Base-by-base conservation (phyloP, 2,113 vertebrate genomes). In the Ageneiosus marmoratus region DNA sequence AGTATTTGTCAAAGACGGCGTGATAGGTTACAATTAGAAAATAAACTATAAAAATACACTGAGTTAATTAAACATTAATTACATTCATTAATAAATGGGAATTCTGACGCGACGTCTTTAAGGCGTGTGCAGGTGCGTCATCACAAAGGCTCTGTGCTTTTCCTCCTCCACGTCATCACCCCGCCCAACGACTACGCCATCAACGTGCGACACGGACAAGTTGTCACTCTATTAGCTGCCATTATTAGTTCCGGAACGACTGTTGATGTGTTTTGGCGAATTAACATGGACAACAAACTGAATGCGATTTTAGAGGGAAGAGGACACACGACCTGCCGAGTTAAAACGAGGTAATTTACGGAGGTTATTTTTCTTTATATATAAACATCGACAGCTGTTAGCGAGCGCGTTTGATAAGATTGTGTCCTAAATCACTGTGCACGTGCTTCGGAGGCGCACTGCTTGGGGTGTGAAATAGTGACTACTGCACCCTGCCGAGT, bases 171-270 rank as follows among this genome's bases (percentile, higher is more conserved):
- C 90, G 89, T 91, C 62, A 86, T 76, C 79, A 12, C 2, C 37
- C 72, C n/a, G 32, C 56, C 27, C 27, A n/a, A 1, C 67, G 0
- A 0, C 0, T 87, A 89, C 89, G 90, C 85, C 80, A 92, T 91
- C 88, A 91, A 24, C 1, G n/a, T 0, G 86, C 86, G 89, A 82
- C 1, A 48, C 46, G 77, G 53, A 56, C 4, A 41, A 51, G n/a
- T 12, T 78, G 56, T 77, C 62, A 69, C 24, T 55, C 29, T 67
- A 29, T 53, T 67, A 44, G 34, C n/a, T 46, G 63, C 50, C 20
- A 18, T 32, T 69, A 18, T 15, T 18, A 16, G 16, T 62, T 12
- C 13, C 2, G 1, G 1, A 53, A 22, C 29, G 50, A 16, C 5
- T 56, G 12, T 27, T 15, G 11, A 50, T 48, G 60, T 67, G 6